Conservation (phyloP, 1,140 invertebrate species). For the Neoseiulus cucumeris region DNA sequence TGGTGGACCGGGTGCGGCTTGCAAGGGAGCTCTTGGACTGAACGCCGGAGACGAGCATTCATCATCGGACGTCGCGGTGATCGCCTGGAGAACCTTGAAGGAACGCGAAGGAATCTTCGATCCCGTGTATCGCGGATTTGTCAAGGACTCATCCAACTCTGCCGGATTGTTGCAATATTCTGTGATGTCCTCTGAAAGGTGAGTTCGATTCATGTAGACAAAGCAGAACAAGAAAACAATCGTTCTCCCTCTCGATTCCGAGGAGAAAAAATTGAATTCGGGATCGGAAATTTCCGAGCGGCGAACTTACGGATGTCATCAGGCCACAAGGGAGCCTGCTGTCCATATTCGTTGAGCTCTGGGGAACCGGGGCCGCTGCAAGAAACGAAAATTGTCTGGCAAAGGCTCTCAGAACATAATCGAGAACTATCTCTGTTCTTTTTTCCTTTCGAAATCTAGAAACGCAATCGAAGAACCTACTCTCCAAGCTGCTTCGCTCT, state of each 20-base stretch:
- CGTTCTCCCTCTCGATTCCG: no score
- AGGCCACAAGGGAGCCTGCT: slow-evolving; percentile 14
- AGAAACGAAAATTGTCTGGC: background rate
- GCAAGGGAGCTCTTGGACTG: background rate
- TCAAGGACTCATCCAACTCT: background rate
- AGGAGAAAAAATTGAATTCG: no score
- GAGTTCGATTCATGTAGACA: no score
- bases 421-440: background rate
- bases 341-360: slow-evolving; percentile 14
- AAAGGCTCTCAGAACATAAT: background rate
- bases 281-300: background rate
- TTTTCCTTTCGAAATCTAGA: slow-evolving; percentile 5
- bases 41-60: background rate
- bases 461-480: background rate
- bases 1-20: background rate
- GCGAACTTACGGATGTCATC: slow-evolving; percentile 12
- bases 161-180: slow-evolving; percentile 11
- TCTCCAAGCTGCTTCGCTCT: slow-evolving; percentile 21
- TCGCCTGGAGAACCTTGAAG: slow-evolving; percentile 58
- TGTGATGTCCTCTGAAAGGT: slow-evolving; percentile 13
- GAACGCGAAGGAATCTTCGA: slow-evolving; percentile 63
- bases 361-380: background rate
- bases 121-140: slow-evolving; percentile 41
- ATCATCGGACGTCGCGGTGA: slow-evolving; percentile 34
- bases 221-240: no score